Percentiles rank a stretch among this genome's conserved stretches.
Evolutionary conservation across 2,888 invertebrate genomes (phyloP).

Genomic region (Drosophila mimica): DNA sequence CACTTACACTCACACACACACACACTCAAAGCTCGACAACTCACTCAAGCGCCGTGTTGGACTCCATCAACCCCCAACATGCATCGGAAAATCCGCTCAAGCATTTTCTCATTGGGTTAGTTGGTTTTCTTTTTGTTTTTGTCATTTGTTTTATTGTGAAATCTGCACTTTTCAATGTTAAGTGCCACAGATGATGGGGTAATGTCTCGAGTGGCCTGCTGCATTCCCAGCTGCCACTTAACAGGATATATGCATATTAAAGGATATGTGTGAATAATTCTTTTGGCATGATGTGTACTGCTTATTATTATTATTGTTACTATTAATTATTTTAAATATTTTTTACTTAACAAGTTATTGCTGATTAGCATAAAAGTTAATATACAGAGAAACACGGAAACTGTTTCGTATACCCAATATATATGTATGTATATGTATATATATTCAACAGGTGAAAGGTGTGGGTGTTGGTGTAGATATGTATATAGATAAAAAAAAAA

Average conservation of each 20-base stretch:
- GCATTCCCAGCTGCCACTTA: conserved; percentile 1
- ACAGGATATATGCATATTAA: background rate
- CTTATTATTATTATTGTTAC: background rate
- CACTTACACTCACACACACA: conserved; percentile 57
- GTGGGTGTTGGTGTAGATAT: background rate
- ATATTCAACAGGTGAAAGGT: conserved; percentile 7
- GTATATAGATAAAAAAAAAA: background rate
- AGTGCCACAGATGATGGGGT: conserved; percentile 29
- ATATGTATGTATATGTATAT: background rate
- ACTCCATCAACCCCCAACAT: background rate
- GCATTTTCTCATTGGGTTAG: conserved; percentile 28
- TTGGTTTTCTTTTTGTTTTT: conserved; percentile 12
- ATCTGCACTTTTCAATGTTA: conserved; percentile 44
- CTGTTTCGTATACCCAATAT: background rate
- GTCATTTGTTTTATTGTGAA: conserved; percentile 33
- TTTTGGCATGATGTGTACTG: background rate
- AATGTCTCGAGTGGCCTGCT: background rate
- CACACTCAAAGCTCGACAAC: conserved; percentile 66
- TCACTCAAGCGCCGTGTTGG: conserved; percentile 47
- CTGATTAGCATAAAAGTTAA: background rate
- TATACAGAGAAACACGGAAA: background rate
- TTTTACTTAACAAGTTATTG: background rate
- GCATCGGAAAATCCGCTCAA: conserved; percentile 11
- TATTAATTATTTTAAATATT: background rate
- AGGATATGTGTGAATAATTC: background rate